Base-by-base conservation (phyloP, 2,797 vertebrate species). In the Gymnodraco acuticeps region DNA sequence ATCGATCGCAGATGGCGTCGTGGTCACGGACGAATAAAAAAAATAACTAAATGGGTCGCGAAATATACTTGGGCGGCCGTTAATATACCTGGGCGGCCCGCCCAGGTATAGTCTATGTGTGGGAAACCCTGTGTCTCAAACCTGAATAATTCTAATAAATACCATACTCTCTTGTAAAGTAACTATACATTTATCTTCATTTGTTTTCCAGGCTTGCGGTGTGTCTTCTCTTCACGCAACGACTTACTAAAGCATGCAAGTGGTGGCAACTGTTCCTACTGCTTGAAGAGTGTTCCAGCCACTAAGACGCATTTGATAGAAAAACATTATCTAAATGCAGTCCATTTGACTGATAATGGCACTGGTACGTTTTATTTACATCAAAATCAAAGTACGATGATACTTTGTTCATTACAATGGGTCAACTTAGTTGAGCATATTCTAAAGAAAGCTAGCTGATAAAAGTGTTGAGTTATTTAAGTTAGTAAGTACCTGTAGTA, bases 181-280 rank as follows among this genome's bases (percentile, higher is more conserved):
- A 15, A 15, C 42, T 60, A 10, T 13, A 20, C 50, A 5, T 11
- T n/a, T n/a, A 43, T 68, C 12, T 7, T 52, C 8, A 3, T 58
- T 56, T 45, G 9, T 71, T 53, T 66, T 47, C 41, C 70, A 76
- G 74, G 52, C 1, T 66, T 65, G 41, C 52, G 46, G 63, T 59
- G 11, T 42, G 64, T 53, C 60, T 84, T 85, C 61, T 67, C 41
- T 10, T 78, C 78, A 16, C 46, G 16, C 43, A 20, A 62, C 0
- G 67, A 77, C 52, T 72, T 87, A n/a, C 19, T 81, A 0, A 80
- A 65, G 59, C 75, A 19, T n/a, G 70, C 59, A 20, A 1, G 15
- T 12, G 4, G 10, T n/a, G 55, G 12, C 5, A 51, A 48, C 60
- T 84, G 85, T 52, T 73, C 61, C 41, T 82, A 56, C 70, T 87